Conservation (phyloP, 2,888 invertebrate species). For the Parnassius glacialis region DNA sequence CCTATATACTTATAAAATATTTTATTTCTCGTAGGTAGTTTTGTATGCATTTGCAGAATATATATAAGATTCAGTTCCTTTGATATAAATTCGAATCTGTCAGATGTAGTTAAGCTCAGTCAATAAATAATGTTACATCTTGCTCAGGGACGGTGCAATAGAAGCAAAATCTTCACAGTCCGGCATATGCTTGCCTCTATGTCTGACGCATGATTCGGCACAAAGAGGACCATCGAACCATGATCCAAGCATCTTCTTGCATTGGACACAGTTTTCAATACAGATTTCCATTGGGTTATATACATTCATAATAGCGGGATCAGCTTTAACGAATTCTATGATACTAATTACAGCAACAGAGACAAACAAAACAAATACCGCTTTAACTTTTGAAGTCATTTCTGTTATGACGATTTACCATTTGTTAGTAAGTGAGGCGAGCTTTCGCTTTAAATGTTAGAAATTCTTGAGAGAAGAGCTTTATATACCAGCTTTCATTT, state of each 20-base stretch:
- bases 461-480: no score
- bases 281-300: constrained; percentile 84
- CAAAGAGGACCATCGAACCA: constrained; percentile 92
- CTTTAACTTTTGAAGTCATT: constrained; percentile 1
- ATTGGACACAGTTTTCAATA: constrained; percentile 92
- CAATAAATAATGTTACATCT: constrained; percentile 39
- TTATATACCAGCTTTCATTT: no score
- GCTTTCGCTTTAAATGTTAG: no score
- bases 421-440: no score
- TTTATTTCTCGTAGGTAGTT: no score
- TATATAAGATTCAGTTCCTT: no score
- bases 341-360: not conserved
- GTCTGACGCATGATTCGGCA: constrained; percentile 90
- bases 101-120: not conserved
- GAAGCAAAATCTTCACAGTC: constrained; percentile 91
- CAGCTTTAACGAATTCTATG: not conserved
- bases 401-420: not conserved
- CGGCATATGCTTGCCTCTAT: constrained; percentile 89
- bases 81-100: no score
- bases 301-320: constrained; percentile 36
- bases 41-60: no score
- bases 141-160: constrained; percentile 86
- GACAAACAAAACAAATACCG: not conserved
- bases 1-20: no score
- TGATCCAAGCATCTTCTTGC: constrained; percentile 91